A percentile compares a stretch with the other conserved stretches of the same genome.
These are phyloP conservation scores for Champsocephalus esox DNA, from an alignment of 2,797 vertebrate genomes.

Conservation along the genomic window DNA sequence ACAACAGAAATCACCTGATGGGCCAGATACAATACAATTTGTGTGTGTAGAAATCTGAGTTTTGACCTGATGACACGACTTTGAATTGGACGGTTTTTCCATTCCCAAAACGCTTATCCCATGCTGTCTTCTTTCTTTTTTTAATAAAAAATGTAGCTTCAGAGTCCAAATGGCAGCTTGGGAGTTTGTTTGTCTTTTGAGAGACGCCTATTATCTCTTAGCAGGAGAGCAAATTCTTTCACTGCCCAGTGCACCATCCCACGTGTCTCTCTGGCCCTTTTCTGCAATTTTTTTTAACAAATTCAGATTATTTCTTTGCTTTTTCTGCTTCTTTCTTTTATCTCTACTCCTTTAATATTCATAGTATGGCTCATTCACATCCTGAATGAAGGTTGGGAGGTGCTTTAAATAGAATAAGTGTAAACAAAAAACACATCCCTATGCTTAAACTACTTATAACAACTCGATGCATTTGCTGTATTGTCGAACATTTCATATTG, in stretches of 20 bases:
- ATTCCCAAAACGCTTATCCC: background rate
- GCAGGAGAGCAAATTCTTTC: slow-evolving; percentile 34
- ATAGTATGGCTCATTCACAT: background rate
- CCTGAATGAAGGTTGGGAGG: background rate
- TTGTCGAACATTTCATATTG: background rate
- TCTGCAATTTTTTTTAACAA: slow-evolving; percentile 4
- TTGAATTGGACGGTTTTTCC: background rate
- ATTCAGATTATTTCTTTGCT: background rate
- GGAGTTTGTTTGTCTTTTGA: background rate
- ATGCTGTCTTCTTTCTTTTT: slow-evolving; percentile 13
- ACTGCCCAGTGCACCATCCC: background rate
- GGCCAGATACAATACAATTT: background rate
- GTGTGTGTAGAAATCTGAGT: background rate
- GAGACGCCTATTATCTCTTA: slow-evolving; percentile 28
- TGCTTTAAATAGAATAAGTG: background rate
- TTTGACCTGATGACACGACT: background rate
- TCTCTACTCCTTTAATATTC: background rate
- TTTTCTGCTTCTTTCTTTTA: background rate
- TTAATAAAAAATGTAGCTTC: background rate
- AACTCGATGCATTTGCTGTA: background rate
- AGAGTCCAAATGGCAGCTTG: background rate
- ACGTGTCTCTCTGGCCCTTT: background rate
- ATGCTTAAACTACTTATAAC: background rate
- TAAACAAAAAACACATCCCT: slow-evolving; percentile 3
- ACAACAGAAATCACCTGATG: slow-evolving; percentile 5